A percentile compares a stretch with the other conserved stretches of the same genome.
These are phyloP conservation scores for Drosophila leonis DNA, from an alignment of 2,888 invertebrate species.

Conservation along the genomic window DNA sequence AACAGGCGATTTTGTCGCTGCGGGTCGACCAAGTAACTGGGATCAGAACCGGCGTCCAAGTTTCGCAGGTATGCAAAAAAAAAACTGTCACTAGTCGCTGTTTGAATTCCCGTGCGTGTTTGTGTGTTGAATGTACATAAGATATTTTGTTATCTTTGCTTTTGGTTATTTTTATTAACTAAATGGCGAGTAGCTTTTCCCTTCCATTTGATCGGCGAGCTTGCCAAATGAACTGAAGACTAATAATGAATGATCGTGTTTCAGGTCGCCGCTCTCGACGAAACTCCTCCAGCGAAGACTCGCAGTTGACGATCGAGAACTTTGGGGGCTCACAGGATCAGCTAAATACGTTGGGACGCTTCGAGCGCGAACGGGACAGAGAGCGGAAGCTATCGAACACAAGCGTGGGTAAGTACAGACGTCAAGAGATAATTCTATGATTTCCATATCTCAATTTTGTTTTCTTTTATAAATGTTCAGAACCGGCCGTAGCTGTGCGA, in stretches of 20 bases:
- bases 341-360: slow-evolving; percentile 92
- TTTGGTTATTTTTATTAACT: slow-evolving; percentile 9
- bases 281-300: slow-evolving; percentile 94
- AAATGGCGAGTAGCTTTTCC: slow-evolving; percentile 26
- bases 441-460: not conserved
- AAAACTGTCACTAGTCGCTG: slow-evolving; percentile 34
- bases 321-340: slow-evolving; percentile 97
- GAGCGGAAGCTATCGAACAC: slow-evolving; percentile 86
- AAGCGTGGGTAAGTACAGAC: slow-evolving; percentile 77
- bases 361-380: slow-evolving; percentile 87
- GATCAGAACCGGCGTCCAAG: slow-evolving; percentile 90
- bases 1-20: slow-evolving; percentile 87
- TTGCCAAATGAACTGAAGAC: not conserved
- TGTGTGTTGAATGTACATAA: slow-evolving; percentile 31
- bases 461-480: slow-evolving; percentile 65
- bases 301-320: slow-evolving; percentile 95
- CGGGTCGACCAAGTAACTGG: slow-evolving; percentile 95
- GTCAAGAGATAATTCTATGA: accelerated
- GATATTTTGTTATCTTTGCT: slow-evolving; percentile 11
- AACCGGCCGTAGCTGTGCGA: slow-evolving; percentile 90
- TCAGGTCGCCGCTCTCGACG: slow-evolving; percentile 92
- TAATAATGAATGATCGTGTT: slow-evolving; percentile 26
- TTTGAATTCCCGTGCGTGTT: slow-evolving; percentile 36
- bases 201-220: not conserved
- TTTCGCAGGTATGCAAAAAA: slow-evolving; percentile 89